Conservation (phyloP, 2,113 vertebrate genomes). For the Plestiodon gilberti region DNA sequence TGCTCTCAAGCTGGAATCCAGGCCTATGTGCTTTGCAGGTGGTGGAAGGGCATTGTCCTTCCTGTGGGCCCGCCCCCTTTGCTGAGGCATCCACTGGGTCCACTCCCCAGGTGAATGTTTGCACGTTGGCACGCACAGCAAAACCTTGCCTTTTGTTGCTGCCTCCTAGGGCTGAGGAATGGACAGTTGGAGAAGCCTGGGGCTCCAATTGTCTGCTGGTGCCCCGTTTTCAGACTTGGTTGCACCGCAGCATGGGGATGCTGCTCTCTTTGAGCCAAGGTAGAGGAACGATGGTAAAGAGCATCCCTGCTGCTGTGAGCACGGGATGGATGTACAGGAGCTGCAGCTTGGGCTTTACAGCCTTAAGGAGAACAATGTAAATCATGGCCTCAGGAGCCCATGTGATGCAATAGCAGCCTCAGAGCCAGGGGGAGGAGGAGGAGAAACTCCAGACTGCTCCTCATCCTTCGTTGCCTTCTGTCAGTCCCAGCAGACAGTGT, state of each 20-base stretch:
- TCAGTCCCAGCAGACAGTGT: too few species aligned
- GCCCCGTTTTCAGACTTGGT: conserved; percentile 77
- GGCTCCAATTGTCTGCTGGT: conserved; percentile 65
- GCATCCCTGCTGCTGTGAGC: not conserved
- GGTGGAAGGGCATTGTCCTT: rapidly evolving
- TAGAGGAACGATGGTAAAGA: conserved; percentile 12
- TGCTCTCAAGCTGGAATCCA: too few species aligned
- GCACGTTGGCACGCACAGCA: conserved; percentile 64
- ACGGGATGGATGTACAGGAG: not conserved
- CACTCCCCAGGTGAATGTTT: conserved; percentile 63
- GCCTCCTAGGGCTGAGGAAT: conserved; percentile 20
- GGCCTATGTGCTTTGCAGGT: too few species aligned
- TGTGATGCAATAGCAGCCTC: not conserved
- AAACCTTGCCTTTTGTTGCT: conserved; percentile 28
- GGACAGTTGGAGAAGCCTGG: conserved; percentile 12
- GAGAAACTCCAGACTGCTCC: not conserved
- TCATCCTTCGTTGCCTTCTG: not conserved
- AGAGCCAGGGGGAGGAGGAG: not conserved
- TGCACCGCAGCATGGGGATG: conserved; percentile 80
- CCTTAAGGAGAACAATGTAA: not conserved
- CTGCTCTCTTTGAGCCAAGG: conserved; percentile 10
- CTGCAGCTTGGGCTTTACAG: not conserved
- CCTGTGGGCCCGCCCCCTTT: not conserved
- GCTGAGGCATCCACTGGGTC: not conserved
- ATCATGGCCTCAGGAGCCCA: not conserved